Conservation (phyloP, 2,888 invertebrate genomes). For the Epicampocera succincta region DNA sequence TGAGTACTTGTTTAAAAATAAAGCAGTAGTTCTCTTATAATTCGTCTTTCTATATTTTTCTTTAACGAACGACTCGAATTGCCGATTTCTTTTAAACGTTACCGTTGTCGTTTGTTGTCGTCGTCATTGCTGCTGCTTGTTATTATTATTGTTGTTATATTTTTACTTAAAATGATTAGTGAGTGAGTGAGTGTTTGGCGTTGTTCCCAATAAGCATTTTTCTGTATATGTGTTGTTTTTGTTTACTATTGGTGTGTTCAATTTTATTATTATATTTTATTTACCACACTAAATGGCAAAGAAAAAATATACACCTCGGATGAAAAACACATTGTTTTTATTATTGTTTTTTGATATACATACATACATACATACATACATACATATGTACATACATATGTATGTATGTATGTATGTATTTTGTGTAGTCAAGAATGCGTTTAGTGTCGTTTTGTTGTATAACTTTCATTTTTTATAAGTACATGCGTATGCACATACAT, state of each 20-base stretch:
- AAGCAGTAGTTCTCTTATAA: slow-evolving; percentile 49
- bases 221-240: slow-evolving; percentile 33
- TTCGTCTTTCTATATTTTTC: slow-evolving; percentile 34
- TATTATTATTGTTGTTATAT: slow-evolving; percentile 33
- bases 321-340: slow-evolving; percentile 58
- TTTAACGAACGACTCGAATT: slow-evolving; percentile 35
- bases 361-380: too few species aligned
- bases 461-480: slow-evolving; percentile 78
- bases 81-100: slow-evolving; percentile 43
- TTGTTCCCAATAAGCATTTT: slow-evolving; percentile 63
- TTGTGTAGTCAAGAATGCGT: slow-evolving; percentile 66
- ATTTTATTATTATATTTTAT: slow-evolving; percentile 10
- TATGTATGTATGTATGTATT: too few species aligned
- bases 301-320: slow-evolving; percentile 6
- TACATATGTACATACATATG: too few species aligned
- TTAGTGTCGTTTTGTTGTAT: slow-evolving; percentile 74
- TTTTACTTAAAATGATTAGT: slow-evolving; percentile 62
- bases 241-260: slow-evolving; percentile 11
- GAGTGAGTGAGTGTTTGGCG: slow-evolving; percentile 65
- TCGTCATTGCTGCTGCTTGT: background rate
- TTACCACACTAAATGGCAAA: slow-evolving; percentile 22
- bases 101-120: slow-evolving; percentile 12
- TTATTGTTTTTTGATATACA: slow-evolving; percentile 53
- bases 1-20: slow-evolving; percentile 58
- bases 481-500: slow-evolving; percentile 70